Evolutionary conservation across 53 echinoderm and acorn worm species (phyloP).

Genomic region (Henricia sp.): DNA sequence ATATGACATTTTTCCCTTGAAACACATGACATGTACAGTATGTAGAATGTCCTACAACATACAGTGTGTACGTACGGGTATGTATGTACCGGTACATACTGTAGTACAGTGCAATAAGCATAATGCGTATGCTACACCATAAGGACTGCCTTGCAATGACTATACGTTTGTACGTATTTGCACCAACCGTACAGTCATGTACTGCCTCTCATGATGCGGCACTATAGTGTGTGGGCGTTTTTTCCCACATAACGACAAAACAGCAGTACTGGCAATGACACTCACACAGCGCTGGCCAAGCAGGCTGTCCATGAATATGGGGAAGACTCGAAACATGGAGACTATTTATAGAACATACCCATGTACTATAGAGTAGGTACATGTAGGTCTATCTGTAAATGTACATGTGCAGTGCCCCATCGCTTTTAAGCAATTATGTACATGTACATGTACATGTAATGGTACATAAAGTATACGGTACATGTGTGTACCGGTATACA

Average conservation of each 20-base stretch:
- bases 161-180: not conserved
- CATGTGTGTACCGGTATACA: too few relatives aligned
- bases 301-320: slow-evolving; percentile 29
- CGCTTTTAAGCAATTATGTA: not conserved
- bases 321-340: slow-evolving; percentile 32
- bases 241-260: slow-evolving; percentile 49
- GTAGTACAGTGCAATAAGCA: too few relatives aligned
- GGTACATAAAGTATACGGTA: too few relatives aligned
- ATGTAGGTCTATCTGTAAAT: not conserved
- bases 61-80: too few relatives aligned
- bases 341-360: slow-evolving; percentile 43
- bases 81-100: too few relatives aligned
- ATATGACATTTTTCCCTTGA: too few relatives aligned
- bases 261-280: slow-evolving; percentile 33
- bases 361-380: not conserved
- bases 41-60: not conserved
- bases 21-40: not conserved
- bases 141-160: too few relatives aligned
- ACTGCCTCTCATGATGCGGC: slow-evolving; percentile 55
- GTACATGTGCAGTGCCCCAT: not conserved
- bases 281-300: not conserved
- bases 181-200: slow-evolving; percentile 6
- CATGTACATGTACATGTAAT: slow-evolving; percentile 1
- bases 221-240: slow-evolving; percentile 46
- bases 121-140: too few relatives aligned